phyloP scores from a whole-genome alignment of 2,113 vertebrate genomes.

The Corythaeola cristata region DNA sequence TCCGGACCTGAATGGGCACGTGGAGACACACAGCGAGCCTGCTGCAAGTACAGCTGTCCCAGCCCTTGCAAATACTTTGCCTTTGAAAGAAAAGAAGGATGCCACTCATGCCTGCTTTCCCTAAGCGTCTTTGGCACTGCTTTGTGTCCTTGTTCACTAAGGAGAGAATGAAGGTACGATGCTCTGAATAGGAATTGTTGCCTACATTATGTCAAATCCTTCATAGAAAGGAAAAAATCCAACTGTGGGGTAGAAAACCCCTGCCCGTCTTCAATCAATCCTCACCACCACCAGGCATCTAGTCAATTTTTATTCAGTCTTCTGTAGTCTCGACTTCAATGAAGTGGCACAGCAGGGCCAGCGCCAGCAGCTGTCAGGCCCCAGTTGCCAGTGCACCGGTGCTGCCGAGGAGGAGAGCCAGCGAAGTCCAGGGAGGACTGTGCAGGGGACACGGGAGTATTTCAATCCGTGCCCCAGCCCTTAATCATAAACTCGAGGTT shows the following conservation, averaged over 20 bases:
- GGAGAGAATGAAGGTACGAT: constrained; percentile 50
- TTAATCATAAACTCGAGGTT: constrained; percentile 81
- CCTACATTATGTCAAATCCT: constrained; percentile 83
- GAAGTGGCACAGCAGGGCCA: constrained; percentile 84
- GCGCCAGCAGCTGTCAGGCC: constrained; percentile 45
- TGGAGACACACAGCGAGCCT: not conserved
- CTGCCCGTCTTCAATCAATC: constrained; percentile 86
- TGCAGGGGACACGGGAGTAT: not conserved
- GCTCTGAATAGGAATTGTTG: not conserved
- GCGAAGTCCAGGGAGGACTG: not conserved
- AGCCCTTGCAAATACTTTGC: not conserved
- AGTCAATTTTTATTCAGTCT: constrained; percentile 83
- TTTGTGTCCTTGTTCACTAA: not conserved
- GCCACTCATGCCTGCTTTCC: not conserved
- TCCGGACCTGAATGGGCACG: not conserved
- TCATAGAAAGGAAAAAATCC: constrained; percentile 84
- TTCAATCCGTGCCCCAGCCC: constrained; percentile 70
- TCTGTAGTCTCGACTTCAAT: constrained; percentile 81
- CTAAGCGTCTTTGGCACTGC: not conserved
- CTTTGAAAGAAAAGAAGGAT: constrained; percentile 31
- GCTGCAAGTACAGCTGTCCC: constrained; percentile 5
- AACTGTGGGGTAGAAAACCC: constrained; percentile 84
- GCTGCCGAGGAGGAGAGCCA: not conserved
- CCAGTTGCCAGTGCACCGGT: constrained; percentile 11
- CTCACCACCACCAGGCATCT: constrained; percentile 79